Percentiles rank a stretch among this genome's conserved stretches.
Conservation (phyloP, 2,113 vertebrate species). For the Lasiurus borealis region DNA sequence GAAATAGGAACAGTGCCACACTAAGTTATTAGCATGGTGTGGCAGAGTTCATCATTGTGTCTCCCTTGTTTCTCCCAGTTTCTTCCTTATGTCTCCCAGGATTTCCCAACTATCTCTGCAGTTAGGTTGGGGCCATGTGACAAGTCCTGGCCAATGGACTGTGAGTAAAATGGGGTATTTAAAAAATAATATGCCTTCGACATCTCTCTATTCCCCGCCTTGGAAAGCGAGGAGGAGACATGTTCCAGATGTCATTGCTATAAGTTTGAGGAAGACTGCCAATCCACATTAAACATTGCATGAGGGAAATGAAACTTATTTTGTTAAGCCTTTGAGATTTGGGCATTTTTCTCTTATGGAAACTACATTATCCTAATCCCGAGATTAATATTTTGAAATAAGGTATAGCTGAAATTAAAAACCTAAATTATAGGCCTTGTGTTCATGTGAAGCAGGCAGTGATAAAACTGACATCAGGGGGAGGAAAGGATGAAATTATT, state of each 20-base stretch:
- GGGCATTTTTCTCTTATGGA: conserved; percentile 17
- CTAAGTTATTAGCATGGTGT: not conserved
- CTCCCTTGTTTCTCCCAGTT: not conserved
- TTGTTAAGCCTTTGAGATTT: conserved; percentile 4
- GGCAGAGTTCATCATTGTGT: not conserved
- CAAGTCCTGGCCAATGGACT: not conserved
- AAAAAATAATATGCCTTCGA: not conserved
- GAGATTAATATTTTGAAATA: conserved; percentile 46
- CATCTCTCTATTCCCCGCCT: not conserved
- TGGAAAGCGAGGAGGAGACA: not conserved
- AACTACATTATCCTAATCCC: not conserved
- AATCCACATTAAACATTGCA: not conserved
- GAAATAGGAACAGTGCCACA: not conserved
- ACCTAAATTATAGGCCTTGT: not conserved
- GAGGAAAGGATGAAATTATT: conserved; percentile 34
- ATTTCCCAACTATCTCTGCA: not conserved
- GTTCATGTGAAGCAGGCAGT: not conserved
- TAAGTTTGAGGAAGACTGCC: not conserved
- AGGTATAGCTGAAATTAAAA: not conserved
- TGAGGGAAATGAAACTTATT: conserved; percentile 3
- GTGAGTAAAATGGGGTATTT: not conserved
- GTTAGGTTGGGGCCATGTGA: not conserved
- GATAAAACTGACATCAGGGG: conserved; percentile 18
- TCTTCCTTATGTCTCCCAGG: not conserved
- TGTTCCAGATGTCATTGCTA: not conserved